Conservation (phyloP, 2,888 invertebrate species). For the Caenorhabditis wallacei region DNA sequence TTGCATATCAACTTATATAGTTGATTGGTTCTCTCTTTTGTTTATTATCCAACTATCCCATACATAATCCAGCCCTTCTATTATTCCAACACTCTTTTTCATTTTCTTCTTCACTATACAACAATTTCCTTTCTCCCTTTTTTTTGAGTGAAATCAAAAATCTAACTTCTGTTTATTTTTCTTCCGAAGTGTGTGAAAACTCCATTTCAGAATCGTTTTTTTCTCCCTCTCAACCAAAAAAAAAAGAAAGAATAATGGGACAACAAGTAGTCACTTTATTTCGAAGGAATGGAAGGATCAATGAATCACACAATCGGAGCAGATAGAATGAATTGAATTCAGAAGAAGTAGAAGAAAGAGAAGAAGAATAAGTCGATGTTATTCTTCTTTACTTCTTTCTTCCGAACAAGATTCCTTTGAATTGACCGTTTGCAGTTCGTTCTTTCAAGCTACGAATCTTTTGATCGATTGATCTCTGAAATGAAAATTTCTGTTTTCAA, state of each 20-base stretch:
- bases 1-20: too few relatives aligned
- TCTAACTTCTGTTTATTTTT: too few relatives aligned
- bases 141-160: too few relatives aligned
- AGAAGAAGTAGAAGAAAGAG: background rate
- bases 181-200: too few relatives aligned
- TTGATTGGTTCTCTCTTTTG: too few relatives aligned
- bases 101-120: background rate
- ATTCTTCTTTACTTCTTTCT: slow-evolving; percentile 47
- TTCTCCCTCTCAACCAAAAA: background rate
- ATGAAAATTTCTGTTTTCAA: background rate
- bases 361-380: too few relatives aligned
- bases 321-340: background rate
- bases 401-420: slow-evolving; percentile 67
- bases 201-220: too few relatives aligned
- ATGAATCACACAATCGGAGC: slow-evolving; percentile 41
- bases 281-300: slow-evolving; percentile 18
- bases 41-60: too few relatives aligned
- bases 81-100: background rate
- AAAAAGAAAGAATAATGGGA: slow-evolving; percentile 4
- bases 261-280: slow-evolving; percentile 59
- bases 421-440: slow-evolving; percentile 61
- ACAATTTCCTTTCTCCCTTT: too few relatives aligned
- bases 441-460: slow-evolving; percentile 65
- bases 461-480: slow-evolving; percentile 65
- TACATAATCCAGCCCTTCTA: too few relatives aligned